Conservation (phyloP, 53 echinoderm and acorn worm genomes). For the Patiria pectinifera region DNA sequence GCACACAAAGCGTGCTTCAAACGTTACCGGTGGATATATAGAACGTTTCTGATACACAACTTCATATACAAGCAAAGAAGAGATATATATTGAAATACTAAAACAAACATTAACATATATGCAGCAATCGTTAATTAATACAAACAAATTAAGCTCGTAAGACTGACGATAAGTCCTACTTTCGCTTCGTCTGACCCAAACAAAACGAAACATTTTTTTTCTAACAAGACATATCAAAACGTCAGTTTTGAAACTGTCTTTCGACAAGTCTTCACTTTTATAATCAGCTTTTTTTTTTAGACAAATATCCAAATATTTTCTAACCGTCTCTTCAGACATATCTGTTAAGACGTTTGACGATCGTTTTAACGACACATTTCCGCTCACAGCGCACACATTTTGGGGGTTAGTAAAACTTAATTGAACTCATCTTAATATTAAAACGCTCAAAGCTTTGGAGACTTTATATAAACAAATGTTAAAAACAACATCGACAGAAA, state of each 20-base stretch:
- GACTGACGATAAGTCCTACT: background rate
- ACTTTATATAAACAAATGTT: background rate
- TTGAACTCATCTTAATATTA: background rate
- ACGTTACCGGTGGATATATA: background rate
- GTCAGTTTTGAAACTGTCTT: too few relatives aligned
- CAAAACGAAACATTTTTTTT: too few relatives aligned
- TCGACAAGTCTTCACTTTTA: too few relatives aligned
- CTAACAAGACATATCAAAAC: too few relatives aligned
- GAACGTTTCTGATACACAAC: background rate
- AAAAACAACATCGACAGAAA: too few relatives aligned
- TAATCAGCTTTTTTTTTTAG: too few relatives aligned
- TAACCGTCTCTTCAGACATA: background rate
- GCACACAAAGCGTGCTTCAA: background rate
- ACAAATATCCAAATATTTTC: background rate
- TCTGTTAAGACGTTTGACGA: background rate
- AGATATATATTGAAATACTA: background rate
- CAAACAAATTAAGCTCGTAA: background rate
- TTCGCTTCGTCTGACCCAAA: too few relatives aligned
- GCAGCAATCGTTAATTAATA: background rate
- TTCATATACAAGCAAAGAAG: background rate
- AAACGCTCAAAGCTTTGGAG: background rate
- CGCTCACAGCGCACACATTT: background rate
- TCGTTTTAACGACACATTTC: conserved; percentile 9
- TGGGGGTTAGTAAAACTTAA: background rate
- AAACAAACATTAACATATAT: background rate